Percentiles rank a stretch among this genome's conserved stretches.
These are phyloP conservation scores for Petaurus breviceps DNA, from an alignment of 2,113 vertebrate genomes.

Conservation along the genomic window DNA sequence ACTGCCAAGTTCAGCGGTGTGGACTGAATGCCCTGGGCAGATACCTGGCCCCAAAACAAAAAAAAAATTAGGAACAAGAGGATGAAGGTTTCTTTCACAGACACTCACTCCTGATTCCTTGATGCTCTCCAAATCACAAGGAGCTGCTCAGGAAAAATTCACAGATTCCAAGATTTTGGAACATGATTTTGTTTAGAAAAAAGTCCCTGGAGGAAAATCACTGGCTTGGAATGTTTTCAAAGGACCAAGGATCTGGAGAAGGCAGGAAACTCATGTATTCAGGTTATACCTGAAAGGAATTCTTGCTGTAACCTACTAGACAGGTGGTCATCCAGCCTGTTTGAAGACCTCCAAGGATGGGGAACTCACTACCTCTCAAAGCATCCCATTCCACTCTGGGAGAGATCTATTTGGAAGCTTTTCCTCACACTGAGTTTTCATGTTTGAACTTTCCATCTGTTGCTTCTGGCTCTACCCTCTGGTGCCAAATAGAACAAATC, in stretches of 20 bases:
- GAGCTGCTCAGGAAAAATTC: background rate
- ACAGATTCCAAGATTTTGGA: background rate
- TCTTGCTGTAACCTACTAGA: background rate
- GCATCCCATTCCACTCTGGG: background rate
- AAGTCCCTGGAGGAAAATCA: background rate
- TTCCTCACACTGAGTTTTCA: background rate
- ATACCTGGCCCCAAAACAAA: constrained; percentile 88
- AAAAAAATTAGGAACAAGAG: constrained; percentile 65
- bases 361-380: background rate
- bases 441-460: background rate
- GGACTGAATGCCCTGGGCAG: constrained; percentile 95
- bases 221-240: background rate
- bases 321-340: background rate
- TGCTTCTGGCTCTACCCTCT: background rate
- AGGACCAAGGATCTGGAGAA: background rate
- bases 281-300: background rate
- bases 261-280: background rate
- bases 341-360: background rate
- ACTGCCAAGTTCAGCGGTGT: constrained; percentile 97
- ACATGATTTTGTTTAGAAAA: background rate
- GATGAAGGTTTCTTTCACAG: background rate
- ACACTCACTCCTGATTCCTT: background rate
- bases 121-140: constrained; percentile 1
- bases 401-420: background rate
- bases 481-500: background rate